Base-by-base conservation (phyloP, 2,113 vertebrate genomes). In the Zingel zingel region DNA sequence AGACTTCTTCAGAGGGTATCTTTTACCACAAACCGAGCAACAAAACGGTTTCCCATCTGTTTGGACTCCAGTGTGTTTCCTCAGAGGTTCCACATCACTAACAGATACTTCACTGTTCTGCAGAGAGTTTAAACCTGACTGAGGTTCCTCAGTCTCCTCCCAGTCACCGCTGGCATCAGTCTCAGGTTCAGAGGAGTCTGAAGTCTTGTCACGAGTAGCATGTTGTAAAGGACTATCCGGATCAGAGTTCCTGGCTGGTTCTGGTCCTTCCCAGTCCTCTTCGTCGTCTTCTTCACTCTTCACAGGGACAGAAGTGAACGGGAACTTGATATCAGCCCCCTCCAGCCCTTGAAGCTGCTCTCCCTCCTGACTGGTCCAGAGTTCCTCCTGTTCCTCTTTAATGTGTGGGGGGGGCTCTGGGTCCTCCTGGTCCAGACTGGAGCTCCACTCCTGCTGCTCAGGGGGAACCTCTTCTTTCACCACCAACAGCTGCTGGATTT, bases 311-410 rank as follows among this genome's bases (percentile, higher is more conserved):
- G 59, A 27, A 36, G 30, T 12, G 5, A 43, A 43, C 2, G 11
- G 61, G 36, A 63, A n/a, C 1, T 13, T 13, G 36, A 13, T 3
- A 8, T 65, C 19, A 10, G 19, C n/a, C 63, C 25, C 63, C 43
- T 47, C 13, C 63, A 39, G 61, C 5, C n/a, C 39, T 65, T 15
- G 30, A 39, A 63, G 18, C 30, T 21, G 21, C 62, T 45, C 30
- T 27, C 30, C 19, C 33, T n/a, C 21, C 13, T 4, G 63, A 65
- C 39, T 15, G 63, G 13, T 47, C 39, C 39, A 23, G n/a, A 65
- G 39, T 16, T 65, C 39, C n/a, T 65, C 62, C 39, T 45, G 19
- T 16, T 65, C 62, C 39, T 65, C 39, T 65, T 65, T 65, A 16
- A 65, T 65, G 63, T 16, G 39, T 4, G 39, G 63, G 14, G 39